These are phyloP conservation scores for Phenganax subtilis DNA, from an alignment of 92 coral and sea anemone species.

Conservation along the genomic window DNA sequence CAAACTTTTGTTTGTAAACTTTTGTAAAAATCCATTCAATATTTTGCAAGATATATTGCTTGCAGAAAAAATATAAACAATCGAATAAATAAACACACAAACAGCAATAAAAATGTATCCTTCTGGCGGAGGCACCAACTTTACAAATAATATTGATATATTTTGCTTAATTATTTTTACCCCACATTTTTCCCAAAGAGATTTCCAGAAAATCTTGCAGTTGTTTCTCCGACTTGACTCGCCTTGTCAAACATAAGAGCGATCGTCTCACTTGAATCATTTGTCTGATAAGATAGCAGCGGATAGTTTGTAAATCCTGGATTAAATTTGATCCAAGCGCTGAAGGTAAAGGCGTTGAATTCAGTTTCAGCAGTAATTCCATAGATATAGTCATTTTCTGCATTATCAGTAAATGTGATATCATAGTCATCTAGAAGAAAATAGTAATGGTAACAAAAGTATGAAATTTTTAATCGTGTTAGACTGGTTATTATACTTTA, in stretches of 20 bases:
- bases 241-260: neutral
- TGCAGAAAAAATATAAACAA: too few species aligned
- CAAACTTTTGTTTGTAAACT: too few species aligned
- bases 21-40: too few species aligned
- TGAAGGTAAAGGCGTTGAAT: neutral
- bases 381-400: neutral
- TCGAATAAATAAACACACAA: too few species aligned
- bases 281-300: neutral
- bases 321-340: constrained; percentile 8
- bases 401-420: neutral
- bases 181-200: neutral
- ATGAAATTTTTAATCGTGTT: neutral
- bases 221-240: neutral
- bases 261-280: neutral
- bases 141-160: too few species aligned
- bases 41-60: too few species aligned
- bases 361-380: neutral
- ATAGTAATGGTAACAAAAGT: neutral
- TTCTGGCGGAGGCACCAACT: too few species aligned
- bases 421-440: constrained; percentile 28
- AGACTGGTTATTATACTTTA: neutral
- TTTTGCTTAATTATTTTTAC: neutral
- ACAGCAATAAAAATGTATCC: too few species aligned
- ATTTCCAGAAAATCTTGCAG: neutral
- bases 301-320: neutral